Evolutionary conservation across 37 sponge, comb jelly and placozoan species (phyloP).

Genomic region (Geodia barretti): DNA sequence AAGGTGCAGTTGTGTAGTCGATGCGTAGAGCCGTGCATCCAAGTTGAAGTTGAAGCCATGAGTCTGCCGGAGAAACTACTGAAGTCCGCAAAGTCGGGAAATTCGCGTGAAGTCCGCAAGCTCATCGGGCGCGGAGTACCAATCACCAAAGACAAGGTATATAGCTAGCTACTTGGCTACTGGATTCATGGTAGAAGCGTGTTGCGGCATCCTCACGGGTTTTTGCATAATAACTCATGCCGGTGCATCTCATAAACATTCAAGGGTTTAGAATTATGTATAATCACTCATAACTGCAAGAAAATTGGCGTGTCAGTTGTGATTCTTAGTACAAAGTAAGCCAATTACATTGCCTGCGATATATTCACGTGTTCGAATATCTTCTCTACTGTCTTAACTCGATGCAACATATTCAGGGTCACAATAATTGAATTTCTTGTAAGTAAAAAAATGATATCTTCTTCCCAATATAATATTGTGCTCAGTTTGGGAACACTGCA

Average conservation of each 20-base stretch:
- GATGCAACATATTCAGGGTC: too few relatives aligned
- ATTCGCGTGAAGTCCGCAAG: constrained; percentile 57
- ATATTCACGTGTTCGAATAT: too few relatives aligned
- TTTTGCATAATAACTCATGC: not conserved
- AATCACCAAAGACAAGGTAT: constrained; percentile 78
- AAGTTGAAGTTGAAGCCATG: constrained; percentile 22
- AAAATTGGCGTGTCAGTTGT: too few relatives aligned
- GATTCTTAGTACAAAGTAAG: too few relatives aligned
- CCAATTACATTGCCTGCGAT: too few relatives aligned
- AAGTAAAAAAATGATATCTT: not conserved
- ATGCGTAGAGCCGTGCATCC: not conserved
- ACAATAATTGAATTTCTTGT: not conserved
- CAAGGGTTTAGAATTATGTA: too few relatives aligned
- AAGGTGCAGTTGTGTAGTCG: not conserved
- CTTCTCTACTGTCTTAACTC: too few relatives aligned
- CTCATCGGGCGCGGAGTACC: constrained; percentile 59
- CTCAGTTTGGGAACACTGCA: constrained; percentile 76
- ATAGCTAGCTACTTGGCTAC: too few relatives aligned
- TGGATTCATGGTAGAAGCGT: too few relatives aligned
- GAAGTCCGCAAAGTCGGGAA: constrained; percentile 65
- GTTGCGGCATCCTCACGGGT: not conserved
- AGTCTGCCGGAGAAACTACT: constrained; percentile 64
- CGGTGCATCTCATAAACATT: not conserved
- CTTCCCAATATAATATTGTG: not conserved
- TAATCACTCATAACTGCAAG: too few relatives aligned